Percentiles rank a stretch among this genome's conserved stretches.
These are phyloP conservation scores for Drosophila ezoana DNA, from an alignment of 2,888 invertebrate genomes.

Conservation along the genomic window DNA sequence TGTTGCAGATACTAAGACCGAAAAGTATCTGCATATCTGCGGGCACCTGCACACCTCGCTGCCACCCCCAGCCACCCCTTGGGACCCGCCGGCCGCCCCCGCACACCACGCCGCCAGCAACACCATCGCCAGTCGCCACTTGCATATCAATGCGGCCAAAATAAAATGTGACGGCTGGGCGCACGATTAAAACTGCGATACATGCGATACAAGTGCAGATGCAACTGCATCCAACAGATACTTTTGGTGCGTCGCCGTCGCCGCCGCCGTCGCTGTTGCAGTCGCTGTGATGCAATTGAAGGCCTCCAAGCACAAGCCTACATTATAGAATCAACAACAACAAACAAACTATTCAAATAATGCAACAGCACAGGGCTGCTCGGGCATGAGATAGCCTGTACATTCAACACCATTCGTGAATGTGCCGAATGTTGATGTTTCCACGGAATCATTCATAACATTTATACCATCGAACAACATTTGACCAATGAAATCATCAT, in stretches of 20 bases:
- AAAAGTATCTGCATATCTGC: constrained; percentile 70
- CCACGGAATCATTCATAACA: no score
- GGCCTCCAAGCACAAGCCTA: constrained; percentile 51
- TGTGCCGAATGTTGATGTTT: no score
- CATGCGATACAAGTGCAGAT: constrained; percentile 62
- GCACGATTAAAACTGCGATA: constrained; percentile 66
- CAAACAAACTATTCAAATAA: constrained; percentile 30
- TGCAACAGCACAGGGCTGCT: not conserved
- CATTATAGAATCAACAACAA: constrained; percentile 61
- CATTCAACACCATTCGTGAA: no score
- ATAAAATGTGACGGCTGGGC: constrained; percentile 71
- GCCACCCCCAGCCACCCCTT: constrained; percentile 3
- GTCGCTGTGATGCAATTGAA: constrained; percentile 61
- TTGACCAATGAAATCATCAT: no score
- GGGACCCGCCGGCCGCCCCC: not conserved
- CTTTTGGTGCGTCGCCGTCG: constrained; percentile 52
- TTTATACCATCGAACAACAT: no score
- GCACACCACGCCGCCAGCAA: constrained; percentile 13
- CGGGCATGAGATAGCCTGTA: constrained; percentile 27
- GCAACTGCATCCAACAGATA: constrained; percentile 53
- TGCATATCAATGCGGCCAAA: constrained; percentile 75
- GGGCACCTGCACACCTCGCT: constrained; percentile 56
- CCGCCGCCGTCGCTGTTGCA: not conserved
- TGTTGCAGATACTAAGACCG: constrained; percentile 61
- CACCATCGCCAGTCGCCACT: constrained; percentile 63